A percentile compares a stretch with the other conserved stretches of the same genome.
Conservation (phyloP, 2,797 vertebrate species). For the Anisognathus igniventris region DNA sequence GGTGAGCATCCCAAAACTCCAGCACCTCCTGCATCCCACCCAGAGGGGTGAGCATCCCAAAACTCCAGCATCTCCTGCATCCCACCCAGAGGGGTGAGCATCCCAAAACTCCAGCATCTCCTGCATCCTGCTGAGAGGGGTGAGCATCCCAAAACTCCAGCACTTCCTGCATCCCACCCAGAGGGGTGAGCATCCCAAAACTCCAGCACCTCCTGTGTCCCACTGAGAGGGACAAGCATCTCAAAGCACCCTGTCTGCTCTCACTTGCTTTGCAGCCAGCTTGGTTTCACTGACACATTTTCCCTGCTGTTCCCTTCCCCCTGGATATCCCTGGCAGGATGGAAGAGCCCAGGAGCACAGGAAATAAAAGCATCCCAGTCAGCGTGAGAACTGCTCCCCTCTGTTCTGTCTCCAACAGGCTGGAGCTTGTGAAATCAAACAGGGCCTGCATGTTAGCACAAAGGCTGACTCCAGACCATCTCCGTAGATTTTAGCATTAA, state of each 20-base stretch:
- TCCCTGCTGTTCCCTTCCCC: background rate
- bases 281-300: background rate
- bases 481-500: background rate
- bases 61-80: background rate
- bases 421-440: background rate
- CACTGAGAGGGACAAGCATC: background rate
- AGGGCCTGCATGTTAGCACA: background rate
- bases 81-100: background rate
- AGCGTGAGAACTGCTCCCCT: background rate
- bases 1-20: fast-evolving
- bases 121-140: background rate
- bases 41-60: background rate
- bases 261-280: background rate
- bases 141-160: background rate
- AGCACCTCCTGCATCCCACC: background rate
- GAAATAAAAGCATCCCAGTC: background rate
- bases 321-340: background rate
- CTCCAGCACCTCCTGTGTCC: background rate
- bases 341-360: background rate
- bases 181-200: background rate
- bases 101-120: background rate
- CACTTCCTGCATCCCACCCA: background rate
- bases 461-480: background rate
- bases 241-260: background rate
- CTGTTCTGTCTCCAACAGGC: background rate